Evolutionary conservation across 1,140 invertebrate genomes (phyloP).

Genomic region (Andrena cerasifolii): DNA sequence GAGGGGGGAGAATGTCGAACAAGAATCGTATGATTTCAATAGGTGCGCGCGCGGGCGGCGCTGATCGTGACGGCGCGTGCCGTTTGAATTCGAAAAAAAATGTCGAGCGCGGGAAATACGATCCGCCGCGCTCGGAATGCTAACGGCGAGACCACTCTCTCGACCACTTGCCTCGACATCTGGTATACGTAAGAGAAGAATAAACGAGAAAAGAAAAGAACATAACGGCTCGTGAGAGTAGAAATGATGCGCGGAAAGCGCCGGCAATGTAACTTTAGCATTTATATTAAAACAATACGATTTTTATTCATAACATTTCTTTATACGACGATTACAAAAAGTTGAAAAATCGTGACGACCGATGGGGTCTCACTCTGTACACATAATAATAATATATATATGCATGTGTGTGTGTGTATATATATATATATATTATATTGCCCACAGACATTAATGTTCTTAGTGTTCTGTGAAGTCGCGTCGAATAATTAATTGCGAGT

Average conservation of each 20-base stretch:
- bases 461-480: conserved; percentile 5
- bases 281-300: conserved; percentile 49
- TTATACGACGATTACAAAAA: conserved; percentile 45
- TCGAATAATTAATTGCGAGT: conserved; percentile 16
- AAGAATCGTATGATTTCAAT: conserved; percentile 52
- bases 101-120: too few relatives aligned
- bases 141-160: too few relatives aligned
- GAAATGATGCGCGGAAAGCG: background rate
- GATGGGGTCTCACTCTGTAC: conserved; percentile 35
- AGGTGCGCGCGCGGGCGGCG: background rate
- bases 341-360: conserved; percentile 43
- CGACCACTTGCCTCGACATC: too few relatives aligned
- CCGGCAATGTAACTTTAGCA: background rate
- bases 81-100: background rate
- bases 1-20: conserved; percentile 20
- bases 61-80: background rate
- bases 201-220: background rate
- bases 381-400: too few relatives aligned
- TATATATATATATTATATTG: conserved; percentile 34
- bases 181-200: too few relatives aligned
- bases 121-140: too few relatives aligned
- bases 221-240: background rate
- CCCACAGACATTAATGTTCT: conserved; percentile 17
- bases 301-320: conserved; percentile 48
- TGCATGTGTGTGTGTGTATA: too few relatives aligned